phyloP scores from a whole-genome alignment of 2,113 vertebrate species.

The Pollachius pollachius region DNA sequence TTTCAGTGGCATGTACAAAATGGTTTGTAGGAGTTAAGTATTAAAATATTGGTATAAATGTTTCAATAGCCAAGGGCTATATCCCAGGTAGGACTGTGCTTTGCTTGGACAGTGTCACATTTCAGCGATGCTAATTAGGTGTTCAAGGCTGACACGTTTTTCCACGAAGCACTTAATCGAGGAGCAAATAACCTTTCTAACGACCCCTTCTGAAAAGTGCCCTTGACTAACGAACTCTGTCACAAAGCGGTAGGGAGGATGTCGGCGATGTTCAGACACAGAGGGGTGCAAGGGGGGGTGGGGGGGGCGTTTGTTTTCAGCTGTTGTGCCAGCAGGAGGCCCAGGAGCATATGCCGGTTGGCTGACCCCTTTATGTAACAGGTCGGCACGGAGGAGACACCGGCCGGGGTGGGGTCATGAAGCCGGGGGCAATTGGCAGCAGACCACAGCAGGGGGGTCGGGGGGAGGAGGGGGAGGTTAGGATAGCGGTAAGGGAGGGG shows the following conservation, averaged over 20 bases:
- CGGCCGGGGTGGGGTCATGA: constrained; percentile 27
- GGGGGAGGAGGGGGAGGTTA: neutral
- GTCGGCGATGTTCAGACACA: neutral
- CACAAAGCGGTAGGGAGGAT: neutral
- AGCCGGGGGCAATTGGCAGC: constrained; percentile 46
- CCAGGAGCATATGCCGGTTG: constrained; percentile 35
- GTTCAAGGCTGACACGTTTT: too few relatives aligned
- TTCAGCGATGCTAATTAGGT: too few relatives aligned
- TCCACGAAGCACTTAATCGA: too few relatives aligned
- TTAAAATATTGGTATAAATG: too few relatives aligned
- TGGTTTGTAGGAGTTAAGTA: too few relatives aligned
- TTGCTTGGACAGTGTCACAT: too few relatives aligned
- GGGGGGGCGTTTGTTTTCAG: neutral
- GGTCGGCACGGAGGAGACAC: constrained; percentile 19
- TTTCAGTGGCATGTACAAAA: too few relatives aligned
- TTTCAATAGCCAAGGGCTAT: too few relatives aligned
- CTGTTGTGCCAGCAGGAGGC: constrained; percentile 13
- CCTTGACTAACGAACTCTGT: too few relatives aligned
- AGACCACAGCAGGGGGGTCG: neutral
- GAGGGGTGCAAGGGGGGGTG: neutral
- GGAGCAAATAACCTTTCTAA: too few relatives aligned
- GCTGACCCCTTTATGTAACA: constrained; percentile 51
- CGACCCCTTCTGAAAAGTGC: too few relatives aligned
- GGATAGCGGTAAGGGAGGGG: constrained; percentile 16
- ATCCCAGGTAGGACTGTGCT: too few relatives aligned